phyloP scores from a whole-genome alignment of 2,113 vertebrate species.

The Mesoclemmys tuberculata region DNA sequence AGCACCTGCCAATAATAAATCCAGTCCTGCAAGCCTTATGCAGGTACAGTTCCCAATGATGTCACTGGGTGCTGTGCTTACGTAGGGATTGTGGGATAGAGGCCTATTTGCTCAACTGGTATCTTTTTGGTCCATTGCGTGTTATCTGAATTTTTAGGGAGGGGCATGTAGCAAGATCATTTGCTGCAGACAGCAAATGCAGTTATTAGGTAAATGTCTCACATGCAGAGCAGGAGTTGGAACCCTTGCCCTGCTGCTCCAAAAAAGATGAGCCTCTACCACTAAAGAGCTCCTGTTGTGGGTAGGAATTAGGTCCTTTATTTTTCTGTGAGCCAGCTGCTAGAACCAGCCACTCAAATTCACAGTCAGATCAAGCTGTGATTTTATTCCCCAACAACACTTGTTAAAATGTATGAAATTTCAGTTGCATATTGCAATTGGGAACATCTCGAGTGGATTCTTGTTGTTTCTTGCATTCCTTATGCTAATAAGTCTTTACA shows the following conservation, averaged over 20 bases:
- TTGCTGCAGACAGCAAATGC: background rate
- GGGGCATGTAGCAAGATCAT: background rate
- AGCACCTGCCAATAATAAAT: background rate
- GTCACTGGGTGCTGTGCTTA: background rate
- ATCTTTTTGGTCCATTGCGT: accelerated
- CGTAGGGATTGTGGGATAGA: accelerated
- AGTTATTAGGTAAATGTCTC: background rate
- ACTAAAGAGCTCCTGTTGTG: background rate
- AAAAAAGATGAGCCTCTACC: background rate
- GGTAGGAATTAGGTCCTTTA: background rate
- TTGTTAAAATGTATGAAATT: background rate
- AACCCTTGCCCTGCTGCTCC: background rate
- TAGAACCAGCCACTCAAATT: background rate
- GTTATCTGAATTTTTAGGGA: background rate
- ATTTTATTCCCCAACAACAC: background rate
- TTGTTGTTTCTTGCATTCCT: background rate
- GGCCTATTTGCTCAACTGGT: accelerated
- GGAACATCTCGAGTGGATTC: background rate
- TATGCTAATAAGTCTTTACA: background rate
- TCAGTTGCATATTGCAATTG: background rate
- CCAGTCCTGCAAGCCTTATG: background rate
- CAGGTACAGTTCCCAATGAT: accelerated
- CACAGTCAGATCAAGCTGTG: background rate
- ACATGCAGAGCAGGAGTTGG: background rate
- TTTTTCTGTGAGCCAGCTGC: background rate